phyloP scores from a whole-genome alignment of 2,113 vertebrate species.

The Mionectes macconnelli region DNA sequence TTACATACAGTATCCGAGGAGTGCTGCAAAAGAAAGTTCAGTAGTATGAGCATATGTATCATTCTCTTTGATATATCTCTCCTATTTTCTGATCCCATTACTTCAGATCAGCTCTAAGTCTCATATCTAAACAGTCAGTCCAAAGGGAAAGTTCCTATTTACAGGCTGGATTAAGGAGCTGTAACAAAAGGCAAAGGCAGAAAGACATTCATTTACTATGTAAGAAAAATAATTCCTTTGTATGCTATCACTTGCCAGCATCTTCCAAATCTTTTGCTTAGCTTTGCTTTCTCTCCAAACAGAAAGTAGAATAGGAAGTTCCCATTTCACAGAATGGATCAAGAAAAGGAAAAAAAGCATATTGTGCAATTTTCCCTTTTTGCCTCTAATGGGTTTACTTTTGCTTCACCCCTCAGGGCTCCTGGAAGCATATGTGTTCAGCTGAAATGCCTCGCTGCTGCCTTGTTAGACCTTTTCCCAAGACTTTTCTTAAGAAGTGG shows the following conservation, averaged over 20 bases:
- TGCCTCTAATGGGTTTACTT: constrained; percentile 24
- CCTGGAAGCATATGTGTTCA: background rate
- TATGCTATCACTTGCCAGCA: constrained; percentile 23
- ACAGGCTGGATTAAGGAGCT: constrained; percentile 56
- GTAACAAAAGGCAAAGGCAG: constrained; percentile 36
- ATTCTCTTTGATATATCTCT: constrained; percentile 51
- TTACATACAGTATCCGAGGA: background rate
- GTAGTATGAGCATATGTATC: constrained; percentile 3
- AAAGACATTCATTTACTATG: constrained; percentile 31
- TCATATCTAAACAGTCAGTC: constrained; percentile 45
- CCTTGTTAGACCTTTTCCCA: background rate
- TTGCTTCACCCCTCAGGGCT: background rate
- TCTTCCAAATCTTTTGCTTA: constrained; percentile 10
- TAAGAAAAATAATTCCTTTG: constrained; percentile 7
- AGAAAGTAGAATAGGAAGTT: background rate
- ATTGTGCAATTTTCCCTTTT: background rate
- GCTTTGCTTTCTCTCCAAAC: background rate
- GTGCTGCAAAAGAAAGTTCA: background rate
- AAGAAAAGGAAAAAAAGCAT: background rate
- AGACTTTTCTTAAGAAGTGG: background rate
- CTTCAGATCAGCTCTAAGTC: constrained; percentile 51
- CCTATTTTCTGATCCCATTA: constrained; percentile 61
- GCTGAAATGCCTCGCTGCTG: background rate
- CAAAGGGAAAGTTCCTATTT: constrained; percentile 52
- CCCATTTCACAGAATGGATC: background rate